Conservation (phyloP, 2,888 invertebrate species). For the Endomychus coccineus region DNA sequence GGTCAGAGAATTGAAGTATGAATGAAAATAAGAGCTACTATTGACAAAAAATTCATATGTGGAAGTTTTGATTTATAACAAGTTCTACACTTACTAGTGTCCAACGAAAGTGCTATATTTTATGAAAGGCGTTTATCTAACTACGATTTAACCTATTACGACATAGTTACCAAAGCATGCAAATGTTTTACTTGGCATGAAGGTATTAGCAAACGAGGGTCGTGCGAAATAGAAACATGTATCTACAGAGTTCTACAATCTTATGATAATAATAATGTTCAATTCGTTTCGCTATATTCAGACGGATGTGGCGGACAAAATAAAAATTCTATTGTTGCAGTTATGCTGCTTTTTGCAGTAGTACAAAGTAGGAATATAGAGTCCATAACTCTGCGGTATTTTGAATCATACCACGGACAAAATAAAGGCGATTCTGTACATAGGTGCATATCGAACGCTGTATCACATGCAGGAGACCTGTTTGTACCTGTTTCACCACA, state of each 20-base stretch:
- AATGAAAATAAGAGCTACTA: conserved; percentile 1
- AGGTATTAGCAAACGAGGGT: conserved; percentile 15
- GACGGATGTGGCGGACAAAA: conserved; percentile 18
- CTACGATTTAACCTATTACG: conserved; percentile 15
- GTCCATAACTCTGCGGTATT: conserved; percentile 5
- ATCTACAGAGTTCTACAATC: conserved; percentile 6
- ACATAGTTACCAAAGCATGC: conserved; percentile 13
- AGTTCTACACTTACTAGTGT: conserved; percentile 15
- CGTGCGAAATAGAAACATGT: conserved; percentile 15
- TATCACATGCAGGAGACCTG: no score
- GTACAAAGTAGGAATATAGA: conserved; percentile 1
- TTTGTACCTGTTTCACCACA: no score
- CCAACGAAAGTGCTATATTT: conserved; percentile 18
- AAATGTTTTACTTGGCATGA: conserved; percentile 18
- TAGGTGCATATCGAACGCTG: no score
- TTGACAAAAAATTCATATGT: conserved; percentile 6
- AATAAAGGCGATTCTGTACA: conserved; percentile 10
- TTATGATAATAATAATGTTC: conserved; percentile 8
- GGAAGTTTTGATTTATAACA: conserved; percentile 13
- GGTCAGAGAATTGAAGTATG: conserved; percentile 9
- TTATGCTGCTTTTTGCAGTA: conserved; percentile 12
- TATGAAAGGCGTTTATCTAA: conserved; percentile 16
- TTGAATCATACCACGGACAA: conserved; percentile 11
- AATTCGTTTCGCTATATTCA: conserved; percentile 12
- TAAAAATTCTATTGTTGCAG: conserved; percentile 15